These are phyloP conservation scores for Neoaliturus tenellus DNA, from an alignment of 2,888 invertebrate genomes.

Conservation along the genomic window DNA sequence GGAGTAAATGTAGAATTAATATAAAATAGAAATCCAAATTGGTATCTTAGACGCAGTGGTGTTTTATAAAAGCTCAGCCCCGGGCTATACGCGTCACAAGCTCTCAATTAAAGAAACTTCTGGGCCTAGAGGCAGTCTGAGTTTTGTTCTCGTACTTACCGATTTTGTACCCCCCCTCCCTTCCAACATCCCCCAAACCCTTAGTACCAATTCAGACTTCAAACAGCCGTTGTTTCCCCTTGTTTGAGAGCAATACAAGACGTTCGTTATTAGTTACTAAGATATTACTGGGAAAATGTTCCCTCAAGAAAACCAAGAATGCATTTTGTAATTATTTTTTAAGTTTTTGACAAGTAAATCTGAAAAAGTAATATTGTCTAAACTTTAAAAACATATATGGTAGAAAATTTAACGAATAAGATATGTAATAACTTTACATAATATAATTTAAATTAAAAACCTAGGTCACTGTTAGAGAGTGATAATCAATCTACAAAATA, in stretches of 20 bases:
- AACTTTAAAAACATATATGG: too few species aligned
- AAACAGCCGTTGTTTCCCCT: neutral
- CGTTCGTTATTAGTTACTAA: neutral
- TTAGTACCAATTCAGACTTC: neutral
- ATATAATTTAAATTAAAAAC: too few species aligned
- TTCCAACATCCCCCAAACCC: neutral
- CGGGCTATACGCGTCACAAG: neutral
- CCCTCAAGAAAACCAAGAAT: too few species aligned
- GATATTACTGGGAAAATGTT: neutral
- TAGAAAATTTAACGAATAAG: too few species aligned
- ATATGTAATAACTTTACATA: too few species aligned
- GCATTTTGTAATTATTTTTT: too few species aligned
- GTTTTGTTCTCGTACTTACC: conserved; percentile 7
- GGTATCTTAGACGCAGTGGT: neutral
- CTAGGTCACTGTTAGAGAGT: too few species aligned
- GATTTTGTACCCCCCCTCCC: neutral
- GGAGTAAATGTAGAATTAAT: neutral
- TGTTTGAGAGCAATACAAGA: neutral
- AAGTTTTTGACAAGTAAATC: too few species aligned
- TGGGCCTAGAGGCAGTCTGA: neutral
- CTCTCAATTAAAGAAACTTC: conserved; percentile 21
- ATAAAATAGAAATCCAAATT: neutral
- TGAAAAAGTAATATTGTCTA: too few species aligned
- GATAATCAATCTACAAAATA: too few species aligned
- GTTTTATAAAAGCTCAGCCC: neutral